Evolutionary conservation across 2,888 invertebrate species (phyloP), one percentile per base, ranked within the genome.

Genomic region (Meganola albula): DNA sequence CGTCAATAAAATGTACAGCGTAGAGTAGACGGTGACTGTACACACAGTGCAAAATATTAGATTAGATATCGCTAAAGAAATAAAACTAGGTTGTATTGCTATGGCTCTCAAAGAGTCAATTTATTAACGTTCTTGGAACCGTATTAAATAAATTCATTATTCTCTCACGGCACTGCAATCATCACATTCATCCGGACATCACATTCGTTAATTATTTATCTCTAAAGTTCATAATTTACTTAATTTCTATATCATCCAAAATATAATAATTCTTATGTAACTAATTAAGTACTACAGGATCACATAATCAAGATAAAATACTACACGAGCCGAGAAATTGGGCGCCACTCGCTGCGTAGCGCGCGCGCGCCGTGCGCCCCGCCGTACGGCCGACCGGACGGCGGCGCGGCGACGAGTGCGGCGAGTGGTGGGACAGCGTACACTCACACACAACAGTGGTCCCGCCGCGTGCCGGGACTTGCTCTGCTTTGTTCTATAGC

Each of bases 81-180:
- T 58, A 24, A 66, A 64, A 63, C 51, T 36, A 48, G 12, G 25
- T 2, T 3, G 7, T 24, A 12, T 8, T 7, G 20, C 9, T 38
- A 23, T 33, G 47, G 75, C 77, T 76, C 77, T 78, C 59, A 67
- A 49, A 78, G 77, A 78, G 77, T 75, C 58, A 69, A 60, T 61
- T 73, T 58, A 54, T 48, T 63, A 74, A n/a, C 61, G 77, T 77
- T 78, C 77, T 77, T 77, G 58, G 76, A 77, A 78, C 77, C 63
- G 56, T 57, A 62, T 54, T 48, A 48, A 58, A 63, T 64, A 59
- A 64, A 69, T 63, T 62, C 68, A 40, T 43, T 40, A 51, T 47
- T 41, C 31, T 42, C 39, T 35, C 33, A 37, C 53, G 48, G 45
- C 49, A 49, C 53, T 32, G 41, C 47, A 44, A 45, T 33, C 48